A percentile compares a stretch with the other conserved stretches of the same genome.
Evolutionary conservation across 2,113 vertebrate species (phyloP).

Genomic region (Oreocharis arfaki): DNA sequence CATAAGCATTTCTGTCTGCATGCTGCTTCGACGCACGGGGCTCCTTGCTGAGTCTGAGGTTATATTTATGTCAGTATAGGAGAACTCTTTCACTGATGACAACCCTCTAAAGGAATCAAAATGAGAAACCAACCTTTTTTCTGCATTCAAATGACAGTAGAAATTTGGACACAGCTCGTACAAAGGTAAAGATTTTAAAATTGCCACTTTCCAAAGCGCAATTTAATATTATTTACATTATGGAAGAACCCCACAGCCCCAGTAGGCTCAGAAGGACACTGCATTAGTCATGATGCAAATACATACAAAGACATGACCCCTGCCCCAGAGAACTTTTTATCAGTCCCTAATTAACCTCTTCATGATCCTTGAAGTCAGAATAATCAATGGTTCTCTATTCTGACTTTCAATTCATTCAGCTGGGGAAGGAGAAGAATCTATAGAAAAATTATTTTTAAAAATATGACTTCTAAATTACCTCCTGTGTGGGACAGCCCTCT

Average conservation of each 20-base stretch:
- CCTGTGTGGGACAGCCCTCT: background rate
- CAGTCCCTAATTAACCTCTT: conserved; percentile 16
- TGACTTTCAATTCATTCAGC: background rate
- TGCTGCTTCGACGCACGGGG: background rate
- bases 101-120: background rate
- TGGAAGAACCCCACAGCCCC: background rate
- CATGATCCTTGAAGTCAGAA: background rate
- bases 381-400: conserved; percentile 6
- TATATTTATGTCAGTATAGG: background rate
- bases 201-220: background rate
- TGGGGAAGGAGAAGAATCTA: background rate
- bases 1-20: background rate
- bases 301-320: background rate
- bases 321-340: conserved; percentile 38
- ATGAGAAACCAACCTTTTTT: background rate
- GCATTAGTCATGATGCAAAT: conserved; percentile 15
- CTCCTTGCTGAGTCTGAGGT: background rate
- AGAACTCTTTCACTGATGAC: background rate
- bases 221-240: background rate
- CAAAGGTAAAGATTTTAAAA: background rate
- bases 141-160: background rate
- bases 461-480: conserved; percentile 3
- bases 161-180: background rate
- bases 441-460: background rate
- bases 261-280: background rate